Conservation (phyloP, 2,113 vertebrate genomes). For the Peromyscus californicus region DNA sequence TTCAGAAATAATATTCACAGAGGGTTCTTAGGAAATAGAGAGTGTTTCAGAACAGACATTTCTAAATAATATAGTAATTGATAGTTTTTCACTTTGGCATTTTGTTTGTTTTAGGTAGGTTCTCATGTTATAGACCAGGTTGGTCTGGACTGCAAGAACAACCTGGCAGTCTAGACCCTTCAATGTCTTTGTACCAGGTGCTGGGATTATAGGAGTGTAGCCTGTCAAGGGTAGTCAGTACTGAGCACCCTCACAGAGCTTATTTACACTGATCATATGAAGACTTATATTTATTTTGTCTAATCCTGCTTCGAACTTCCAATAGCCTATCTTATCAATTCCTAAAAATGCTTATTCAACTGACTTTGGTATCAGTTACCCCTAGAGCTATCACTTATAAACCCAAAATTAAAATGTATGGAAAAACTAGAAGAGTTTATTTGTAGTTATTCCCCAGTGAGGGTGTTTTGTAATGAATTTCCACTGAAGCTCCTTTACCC, state of each 20-base stretch:
- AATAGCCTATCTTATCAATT: neutral
- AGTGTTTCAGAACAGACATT: neutral
- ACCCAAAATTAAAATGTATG: neutral
- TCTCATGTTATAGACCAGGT: neutral
- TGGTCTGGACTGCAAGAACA: neutral
- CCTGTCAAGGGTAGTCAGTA: neutral
- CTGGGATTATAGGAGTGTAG: neutral
- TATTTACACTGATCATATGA: neutral
- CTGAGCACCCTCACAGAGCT: neutral
- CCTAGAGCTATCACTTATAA: neutral
- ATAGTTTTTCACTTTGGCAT: neutral
- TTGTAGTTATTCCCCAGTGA: neutral
- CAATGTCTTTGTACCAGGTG: neutral
- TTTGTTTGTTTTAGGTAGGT: neutral
- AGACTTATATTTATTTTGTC: neutral
- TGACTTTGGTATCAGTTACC: neutral
- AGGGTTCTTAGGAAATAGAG: neutral
- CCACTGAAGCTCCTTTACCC: neutral
- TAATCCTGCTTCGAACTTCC: slow-evolving; percentile 19
- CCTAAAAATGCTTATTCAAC: neutral
- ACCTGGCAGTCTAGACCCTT: neutral
- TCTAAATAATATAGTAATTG: neutral
- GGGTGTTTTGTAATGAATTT: neutral
- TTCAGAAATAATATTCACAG: neutral
- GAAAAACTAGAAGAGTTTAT: neutral